Evolutionary conservation across 2,113 vertebrate genomes (phyloP).

Genomic region (Antechinus flavipes): DNA sequence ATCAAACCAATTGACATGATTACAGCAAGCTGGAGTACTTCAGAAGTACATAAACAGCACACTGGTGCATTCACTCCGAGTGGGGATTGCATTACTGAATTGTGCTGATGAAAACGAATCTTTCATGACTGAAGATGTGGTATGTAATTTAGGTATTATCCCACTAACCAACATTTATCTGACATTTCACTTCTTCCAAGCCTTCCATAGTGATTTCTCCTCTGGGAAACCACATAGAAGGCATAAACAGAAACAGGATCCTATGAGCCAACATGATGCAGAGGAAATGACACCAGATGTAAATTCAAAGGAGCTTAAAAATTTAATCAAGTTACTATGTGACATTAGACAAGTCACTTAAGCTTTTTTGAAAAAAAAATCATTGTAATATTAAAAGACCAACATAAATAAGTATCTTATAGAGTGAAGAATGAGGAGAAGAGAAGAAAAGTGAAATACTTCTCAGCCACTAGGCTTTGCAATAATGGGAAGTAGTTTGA

Average conservation of each 20-base stretch:
- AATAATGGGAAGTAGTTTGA: not conserved
- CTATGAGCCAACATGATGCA: not conserved
- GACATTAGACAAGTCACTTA: not conserved
- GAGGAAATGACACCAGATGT: not conserved
- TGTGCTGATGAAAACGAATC: not conserved
- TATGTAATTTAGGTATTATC: not conserved
- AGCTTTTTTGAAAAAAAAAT: not conserved
- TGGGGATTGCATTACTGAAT: not conserved
- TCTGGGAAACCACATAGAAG: not conserved
- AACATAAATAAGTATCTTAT: not conserved
- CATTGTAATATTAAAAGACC: not conserved
- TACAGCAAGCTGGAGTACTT: not conserved
- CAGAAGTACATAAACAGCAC: not conserved
- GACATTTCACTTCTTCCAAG: not conserved
- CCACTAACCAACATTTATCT: not conserved
- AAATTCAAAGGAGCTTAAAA: not conserved
- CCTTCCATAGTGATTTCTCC: not conserved
- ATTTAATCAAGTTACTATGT: not conserved
- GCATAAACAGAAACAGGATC: not conserved
- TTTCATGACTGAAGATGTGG: not conserved
- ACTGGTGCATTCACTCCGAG: not conserved
- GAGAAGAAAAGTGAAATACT: not conserved
- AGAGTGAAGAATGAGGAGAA: not conserved
- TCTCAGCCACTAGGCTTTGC: not conserved
- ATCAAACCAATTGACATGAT: constrained; percentile 1